Conservation (phyloP, 2,888 invertebrate species). For the Schizaphis graminum region DNA sequence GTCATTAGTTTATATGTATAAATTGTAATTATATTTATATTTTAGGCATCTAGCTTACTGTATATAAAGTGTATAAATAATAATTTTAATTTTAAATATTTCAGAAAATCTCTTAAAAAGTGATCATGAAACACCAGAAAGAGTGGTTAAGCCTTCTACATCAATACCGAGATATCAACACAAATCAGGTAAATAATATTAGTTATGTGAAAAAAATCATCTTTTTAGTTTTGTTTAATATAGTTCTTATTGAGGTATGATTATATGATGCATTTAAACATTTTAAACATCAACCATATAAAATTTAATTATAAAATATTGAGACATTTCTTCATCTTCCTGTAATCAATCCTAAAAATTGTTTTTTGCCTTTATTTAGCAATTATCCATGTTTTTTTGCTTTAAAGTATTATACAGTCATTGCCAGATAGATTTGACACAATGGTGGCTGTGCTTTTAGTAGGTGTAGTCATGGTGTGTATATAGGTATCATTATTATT, state of each 20-base stretch:
- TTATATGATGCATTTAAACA: neutral
- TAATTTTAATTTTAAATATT: neutral
- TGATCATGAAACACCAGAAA: conserved; percentile 60
- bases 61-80: neutral
- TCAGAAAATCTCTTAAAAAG: conserved; percentile 50
- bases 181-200: conserved; percentile 41
- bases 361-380: neutral
- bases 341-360: neutral
- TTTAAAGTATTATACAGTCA: neutral
- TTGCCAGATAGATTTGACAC: too few species aligned
- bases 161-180: conserved; percentile 57
- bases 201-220: neutral
- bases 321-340: neutral
- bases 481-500: too few species aligned
- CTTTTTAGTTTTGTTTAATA: neutral
- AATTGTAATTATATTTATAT: neutral
- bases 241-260: neutral
- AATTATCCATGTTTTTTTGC: neutral
- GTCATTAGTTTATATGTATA: neutral
- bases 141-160: conserved; percentile 39
- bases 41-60: neutral
- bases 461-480: too few species aligned
- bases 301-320: neutral
- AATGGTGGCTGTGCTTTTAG: too few species aligned
- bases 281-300: neutral